These are phyloP conservation scores for Lysandra bellargus DNA, from an alignment of 2,888 invertebrate species.

Conservation along the genomic window DNA sequence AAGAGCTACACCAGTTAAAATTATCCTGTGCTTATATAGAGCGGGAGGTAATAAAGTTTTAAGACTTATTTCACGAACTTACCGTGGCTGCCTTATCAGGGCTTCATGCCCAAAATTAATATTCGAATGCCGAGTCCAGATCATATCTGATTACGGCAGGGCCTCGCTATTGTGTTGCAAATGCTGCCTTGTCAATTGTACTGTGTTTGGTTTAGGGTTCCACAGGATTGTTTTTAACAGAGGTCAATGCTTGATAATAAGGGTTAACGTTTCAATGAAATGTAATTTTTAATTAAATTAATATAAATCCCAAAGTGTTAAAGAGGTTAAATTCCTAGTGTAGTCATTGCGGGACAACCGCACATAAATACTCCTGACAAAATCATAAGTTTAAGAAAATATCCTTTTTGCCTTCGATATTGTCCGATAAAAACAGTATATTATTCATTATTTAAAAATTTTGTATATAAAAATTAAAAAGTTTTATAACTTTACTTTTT, in stretches of 20 bases:
- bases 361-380: too few relatives aligned
- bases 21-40: neutral
- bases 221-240: neutral
- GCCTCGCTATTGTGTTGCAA: slow-evolving; percentile 18
- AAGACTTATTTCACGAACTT: slow-evolving; percentile 22
- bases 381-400: too few relatives aligned
- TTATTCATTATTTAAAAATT: too few relatives aligned
- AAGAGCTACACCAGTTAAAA: neutral
- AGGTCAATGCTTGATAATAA: neutral
- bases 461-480: too few relatives aligned
- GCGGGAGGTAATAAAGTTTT: slow-evolving; percentile 17
- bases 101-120: slow-evolving; percentile 29
- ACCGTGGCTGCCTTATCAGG: slow-evolving; percentile 23
- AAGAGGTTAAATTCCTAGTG: too few relatives aligned
- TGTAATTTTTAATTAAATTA: too few relatives aligned
- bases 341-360: too few relatives aligned
- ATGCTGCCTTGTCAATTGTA: slow-evolving; percentile 30
- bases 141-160: slow-evolving; percentile 26
- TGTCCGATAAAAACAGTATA: too few relatives aligned
- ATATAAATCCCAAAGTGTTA: too few relatives aligned
- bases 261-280: too few relatives aligned
- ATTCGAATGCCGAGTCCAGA: slow-evolving; percentile 30
- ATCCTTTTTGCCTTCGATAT: too few relatives aligned
- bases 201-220: slow-evolving; percentile 14
- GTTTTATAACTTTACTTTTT: neutral